Evolutionary conservation across 2,113 vertebrate species (phyloP), one percentile per base, ranked within the genome.

Genomic region (Triplophysa siluroides): DNA sequence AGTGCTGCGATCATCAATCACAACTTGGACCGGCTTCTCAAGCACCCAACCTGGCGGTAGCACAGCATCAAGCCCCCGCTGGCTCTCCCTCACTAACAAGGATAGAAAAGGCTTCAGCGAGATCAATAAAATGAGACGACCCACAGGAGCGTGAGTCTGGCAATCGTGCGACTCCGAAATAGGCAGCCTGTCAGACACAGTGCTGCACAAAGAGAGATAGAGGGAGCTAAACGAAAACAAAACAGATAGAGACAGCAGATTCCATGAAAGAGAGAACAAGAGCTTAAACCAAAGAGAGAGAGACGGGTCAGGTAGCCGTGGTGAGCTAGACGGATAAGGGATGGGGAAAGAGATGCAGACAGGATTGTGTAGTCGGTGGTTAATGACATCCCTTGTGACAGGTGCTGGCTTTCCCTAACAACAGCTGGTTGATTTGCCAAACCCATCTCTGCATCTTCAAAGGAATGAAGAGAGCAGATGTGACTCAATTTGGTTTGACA

Each of bases 361-460:
- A 58, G 50, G 78, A 78, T 56, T 60, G 76, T 75, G 54, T 79
- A 69, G 80, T 83, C 66, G 23, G 80, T 80, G 87, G 85, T 86
- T 93, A 92, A 93, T 91, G 88, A 93, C 88, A 88, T 91, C 90
- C 92, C 91, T 19, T 23, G 90, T 88, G 91, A 90, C 88, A 87
- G 85, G 88, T 81, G 85, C 88, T 87, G 85, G 83, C 87, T 88
- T 88, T 90, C 83, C 74, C 83, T 85, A 79, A 85, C 81, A 83
- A 84, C 91, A 92, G 88, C 90, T 91, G 91, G 83, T 78, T 81
- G 85, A 83, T 84, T 89, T 85, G 78, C 89, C 88, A 86, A 90
- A 88, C 87, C 85, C 84, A 88, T 88, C 83, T 85, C 86, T 70
- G 81, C 76, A 83, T 89, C 89, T 92, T 87, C 81, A 90, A 88